Evolutionary conservation across 2,113 vertebrate genomes (phyloP), one percentile per base, ranked within the genome.

Genomic region (Odocoileus virginianus): DNA sequence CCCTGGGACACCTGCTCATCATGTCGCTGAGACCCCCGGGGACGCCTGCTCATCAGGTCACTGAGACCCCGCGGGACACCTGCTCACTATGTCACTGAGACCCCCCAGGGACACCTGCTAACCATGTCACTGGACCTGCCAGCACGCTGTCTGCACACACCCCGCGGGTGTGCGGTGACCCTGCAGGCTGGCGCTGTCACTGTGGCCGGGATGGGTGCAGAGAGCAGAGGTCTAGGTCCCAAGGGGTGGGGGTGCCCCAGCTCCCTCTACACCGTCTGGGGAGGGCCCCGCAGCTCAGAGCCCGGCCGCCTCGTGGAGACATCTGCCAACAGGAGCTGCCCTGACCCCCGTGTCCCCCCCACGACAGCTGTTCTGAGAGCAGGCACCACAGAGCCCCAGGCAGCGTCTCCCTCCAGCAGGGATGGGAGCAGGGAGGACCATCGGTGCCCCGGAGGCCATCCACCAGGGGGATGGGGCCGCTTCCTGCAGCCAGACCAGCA

Each of bases 21-120:
- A 5, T 1, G 55, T 3, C 16, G 0, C 55, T 55, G 36, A 36
- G 17, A 55, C 21, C 23, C 3, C 57, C 57, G 0, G 5, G 11
- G 27, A 60, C 5, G 13, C 5, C 27, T 30, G 27, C 12, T 30
- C 0, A 0, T 5, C 0, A 28, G 0, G 0, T 12, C 0, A 2
- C 11, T 13, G 33, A 36, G 33, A 9, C 0, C 6, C 21, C 14
- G 11, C 12, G 13, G 27, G 58, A 15, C 60, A 6, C 13, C 58
- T 15, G 28, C 12, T 30, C 1, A 0, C 5, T 0, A 5, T 0
- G 0, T 10, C 2, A 0, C 57, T 28, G 11, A 60, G 27, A 30
- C 27, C 12, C 27, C 57, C 27, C 27, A 0, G 12, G 27, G 27
- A 60, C 28, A 14, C 58, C 58, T 14, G 58, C 27, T 30, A 2